Evolutionary conservation across 2,888 invertebrate genomes (phyloP).

Genomic region (Arenicola marina): DNA sequence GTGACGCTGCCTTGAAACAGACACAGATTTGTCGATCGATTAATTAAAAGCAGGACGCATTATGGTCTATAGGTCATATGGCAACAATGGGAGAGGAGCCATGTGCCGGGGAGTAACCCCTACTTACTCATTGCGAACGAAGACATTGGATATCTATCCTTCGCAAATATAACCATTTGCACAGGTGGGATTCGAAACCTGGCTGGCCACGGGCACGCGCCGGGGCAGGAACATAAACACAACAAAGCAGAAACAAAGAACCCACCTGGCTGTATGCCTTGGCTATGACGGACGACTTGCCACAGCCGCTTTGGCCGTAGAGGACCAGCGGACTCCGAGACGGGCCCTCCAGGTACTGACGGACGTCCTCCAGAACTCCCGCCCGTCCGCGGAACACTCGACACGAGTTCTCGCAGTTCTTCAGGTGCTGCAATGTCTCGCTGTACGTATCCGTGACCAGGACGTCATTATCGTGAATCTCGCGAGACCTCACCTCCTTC

Average conservation of each 20-base stretch:
- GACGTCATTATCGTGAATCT: neutral
- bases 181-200: too few relatives aligned
- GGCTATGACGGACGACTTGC: constrained; percentile 24
- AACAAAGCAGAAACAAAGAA: too few relatives aligned
- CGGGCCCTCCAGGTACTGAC: constrained; percentile 16
- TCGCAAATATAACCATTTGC: too few relatives aligned
- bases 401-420: constrained; percentile 20
- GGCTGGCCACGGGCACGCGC: neutral
- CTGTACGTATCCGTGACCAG: neutral
- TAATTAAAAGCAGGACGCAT: too few relatives aligned
- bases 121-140: too few relatives aligned
- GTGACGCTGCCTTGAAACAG: too few relatives aligned
- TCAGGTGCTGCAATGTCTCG: constrained; percentile 37
- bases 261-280: constrained; percentile 13
- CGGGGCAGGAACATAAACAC: neutral
- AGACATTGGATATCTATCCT: too few relatives aligned
- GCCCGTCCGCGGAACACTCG: constrained; percentile 35
- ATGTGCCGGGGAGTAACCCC: too few relatives aligned
- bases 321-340: constrained; percentile 38
- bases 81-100: too few relatives aligned
- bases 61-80: too few relatives aligned
- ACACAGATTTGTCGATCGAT: too few relatives aligned
- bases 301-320: constrained; percentile 45
- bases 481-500: constrained; percentile 17
- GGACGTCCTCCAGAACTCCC: constrained; percentile 18